Percentiles rank a stretch among this genome's conserved stretches.
phyloP scores from a whole-genome alignment of 2,888 invertebrate genomes.

The Odontomyia ornata region DNA sequence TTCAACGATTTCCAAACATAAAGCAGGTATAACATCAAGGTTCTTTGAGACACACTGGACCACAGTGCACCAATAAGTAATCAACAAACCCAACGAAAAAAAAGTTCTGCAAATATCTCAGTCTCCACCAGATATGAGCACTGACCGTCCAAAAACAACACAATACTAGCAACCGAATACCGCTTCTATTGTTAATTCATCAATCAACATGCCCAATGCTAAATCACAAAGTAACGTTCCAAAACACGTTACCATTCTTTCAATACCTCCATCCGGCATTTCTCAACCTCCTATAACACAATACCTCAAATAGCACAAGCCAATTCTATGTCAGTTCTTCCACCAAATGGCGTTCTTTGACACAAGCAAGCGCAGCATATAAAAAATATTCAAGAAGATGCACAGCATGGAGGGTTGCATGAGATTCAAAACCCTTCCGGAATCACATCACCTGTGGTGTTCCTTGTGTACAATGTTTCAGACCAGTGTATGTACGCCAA shows the following conservation, averaged over 20 bases:
- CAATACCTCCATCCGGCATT: slow-evolving; percentile 30
- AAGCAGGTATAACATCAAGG: slow-evolving; percentile 3
- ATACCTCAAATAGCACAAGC: slow-evolving; percentile 30
- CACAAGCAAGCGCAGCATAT: background rate
- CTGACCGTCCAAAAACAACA: background rate
- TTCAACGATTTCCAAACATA: background rate
- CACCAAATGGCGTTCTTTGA: slow-evolving; percentile 7
- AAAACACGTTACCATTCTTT: slow-evolving; percentile 27
- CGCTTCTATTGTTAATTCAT: background rate
- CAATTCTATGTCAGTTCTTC: slow-evolving; percentile 7
- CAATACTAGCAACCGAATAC: background rate
- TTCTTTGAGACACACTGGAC: too few relatives aligned
- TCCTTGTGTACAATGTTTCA: too few relatives aligned
- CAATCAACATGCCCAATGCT: background rate
- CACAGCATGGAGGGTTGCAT: too few relatives aligned
- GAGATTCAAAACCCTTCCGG: too few relatives aligned
- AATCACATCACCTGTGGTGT: too few relatives aligned
- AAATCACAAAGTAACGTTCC: too few relatives aligned
- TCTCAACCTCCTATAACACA: slow-evolving; percentile 34
- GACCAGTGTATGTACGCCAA: too few relatives aligned
- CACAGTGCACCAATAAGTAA: background rate
- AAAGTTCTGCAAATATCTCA: slow-evolving; percentile 12
- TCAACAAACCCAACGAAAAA: background rate
- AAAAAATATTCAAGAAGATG: too few relatives aligned
- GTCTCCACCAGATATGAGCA: background rate